Percentiles rank a stretch among this genome's conserved stretches.
phyloP scores from a whole-genome alignment of 2,113 vertebrate species.

The Passerina amoena region DNA sequence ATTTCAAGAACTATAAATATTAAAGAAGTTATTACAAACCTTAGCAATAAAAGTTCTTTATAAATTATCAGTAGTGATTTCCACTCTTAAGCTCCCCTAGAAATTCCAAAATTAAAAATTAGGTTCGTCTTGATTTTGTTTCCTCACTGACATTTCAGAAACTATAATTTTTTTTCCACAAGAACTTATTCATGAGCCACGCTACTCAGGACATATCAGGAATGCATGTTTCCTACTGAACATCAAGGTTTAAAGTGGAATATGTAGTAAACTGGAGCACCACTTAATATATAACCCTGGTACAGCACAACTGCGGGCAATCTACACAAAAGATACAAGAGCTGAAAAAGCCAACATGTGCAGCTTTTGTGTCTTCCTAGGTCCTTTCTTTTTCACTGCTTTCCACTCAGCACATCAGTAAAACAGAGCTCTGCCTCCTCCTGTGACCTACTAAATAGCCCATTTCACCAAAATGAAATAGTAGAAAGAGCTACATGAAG shows the following conservation, averaged over 20 bases:
- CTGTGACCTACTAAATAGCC: constrained; percentile 23
- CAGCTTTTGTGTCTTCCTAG: not conserved
- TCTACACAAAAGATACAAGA: not conserved
- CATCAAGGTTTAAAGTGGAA: not conserved
- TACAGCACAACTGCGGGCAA: not conserved
- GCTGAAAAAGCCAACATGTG: not conserved
- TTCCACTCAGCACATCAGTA: not conserved
- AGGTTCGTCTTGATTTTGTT: not conserved
- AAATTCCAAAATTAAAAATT: not conserved
- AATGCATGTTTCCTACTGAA: not conserved
- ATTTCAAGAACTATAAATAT: constrained; percentile 53
- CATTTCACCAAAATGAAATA: constrained; percentile 54
- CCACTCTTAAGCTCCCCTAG: not conserved
- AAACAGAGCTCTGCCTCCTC: constrained; percentile 8
- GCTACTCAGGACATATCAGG: not conserved
- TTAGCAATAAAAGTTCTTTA: not conserved
- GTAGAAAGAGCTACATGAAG: constrained; percentile 17
- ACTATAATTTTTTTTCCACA: not conserved
- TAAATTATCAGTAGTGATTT: not conserved
- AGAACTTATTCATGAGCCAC: not conserved
- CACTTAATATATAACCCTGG: not conserved
- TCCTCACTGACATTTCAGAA: not conserved
- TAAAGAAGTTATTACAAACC: constrained; percentile 31
- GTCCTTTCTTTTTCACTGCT: not conserved
- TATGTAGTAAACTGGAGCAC: not conserved